Evolutionary conservation across 2,113 vertebrate genomes (phyloP).

Genomic region (Pangasianodon gigas): DNA sequence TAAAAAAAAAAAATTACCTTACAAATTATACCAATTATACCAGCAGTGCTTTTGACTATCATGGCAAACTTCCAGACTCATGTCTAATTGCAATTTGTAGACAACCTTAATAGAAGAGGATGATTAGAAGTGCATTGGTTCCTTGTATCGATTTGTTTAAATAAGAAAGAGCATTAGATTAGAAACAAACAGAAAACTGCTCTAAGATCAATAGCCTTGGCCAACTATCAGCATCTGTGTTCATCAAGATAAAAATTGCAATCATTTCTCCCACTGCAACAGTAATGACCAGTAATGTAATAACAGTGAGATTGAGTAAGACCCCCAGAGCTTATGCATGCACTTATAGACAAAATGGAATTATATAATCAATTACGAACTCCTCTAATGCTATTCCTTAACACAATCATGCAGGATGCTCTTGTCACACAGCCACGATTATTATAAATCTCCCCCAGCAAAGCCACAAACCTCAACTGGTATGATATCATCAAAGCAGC

Average conservation of each 20-base stretch:
- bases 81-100: constrained; percentile 54
- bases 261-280: constrained; percentile 28
- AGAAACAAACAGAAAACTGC: constrained; percentile 34
- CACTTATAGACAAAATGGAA: constrained; percentile 30
- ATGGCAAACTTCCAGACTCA: constrained; percentile 63
- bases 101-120: constrained; percentile 21
- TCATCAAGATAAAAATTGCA: constrained; percentile 28
- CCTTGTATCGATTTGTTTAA: constrained; percentile 35
- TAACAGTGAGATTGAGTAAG: constrained; percentile 27
- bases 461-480: constrained; percentile 4
- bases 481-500: constrained; percentile 35
- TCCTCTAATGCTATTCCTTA: constrained; percentile 10
- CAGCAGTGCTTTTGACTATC: constrained; percentile 60
- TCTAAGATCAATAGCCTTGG: constrained; percentile 36
- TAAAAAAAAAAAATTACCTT: constrained; percentile 15
- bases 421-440: not conserved
- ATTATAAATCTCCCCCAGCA: constrained; percentile 22
- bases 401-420: not conserved
- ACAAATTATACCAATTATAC: constrained; percentile 51
- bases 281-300: constrained; percentile 38
- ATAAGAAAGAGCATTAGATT: constrained; percentile 19
- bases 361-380: constrained; percentile 15
- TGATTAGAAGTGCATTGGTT: constrained; percentile 11
- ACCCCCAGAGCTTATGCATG: not conserved
- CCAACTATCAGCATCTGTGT: constrained; percentile 23